These are phyloP conservation scores for Aphidius gifuensis DNA, from an alignment of 1,140 invertebrate genomes.

Conservation along the genomic window DNA sequence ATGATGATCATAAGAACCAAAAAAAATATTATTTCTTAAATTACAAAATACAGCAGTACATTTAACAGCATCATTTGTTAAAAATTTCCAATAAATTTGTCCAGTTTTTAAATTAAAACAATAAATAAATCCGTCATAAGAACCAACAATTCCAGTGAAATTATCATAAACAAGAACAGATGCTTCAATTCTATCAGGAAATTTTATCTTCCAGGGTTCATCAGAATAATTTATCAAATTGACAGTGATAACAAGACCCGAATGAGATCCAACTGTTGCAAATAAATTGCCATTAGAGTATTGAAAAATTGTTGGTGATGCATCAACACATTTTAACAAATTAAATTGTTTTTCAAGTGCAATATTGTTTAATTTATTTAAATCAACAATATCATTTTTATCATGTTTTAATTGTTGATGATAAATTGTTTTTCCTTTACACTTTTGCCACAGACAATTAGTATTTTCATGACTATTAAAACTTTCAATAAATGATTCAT, in stretches of 20 bases:
- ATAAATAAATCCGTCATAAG: slow-evolving; percentile 67
- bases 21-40: slow-evolving; percentile 52
- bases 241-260: slow-evolving; percentile 58
- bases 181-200: slow-evolving; percentile 60
- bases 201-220: slow-evolving; percentile 42
- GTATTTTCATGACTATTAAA: not conserved
- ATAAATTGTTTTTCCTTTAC: slow-evolving; percentile 37
- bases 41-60: slow-evolving; percentile 58
- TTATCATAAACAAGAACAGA: slow-evolving; percentile 46
- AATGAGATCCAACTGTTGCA: slow-evolving; percentile 62
- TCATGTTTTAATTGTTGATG: not conserved
- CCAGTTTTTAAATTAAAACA: slow-evolving; percentile 59
- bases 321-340: slow-evolving; percentile 72
- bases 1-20: slow-evolving; percentile 69
- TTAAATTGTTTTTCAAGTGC: slow-evolving; percentile 50
- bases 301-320: slow-evolving; percentile 60
- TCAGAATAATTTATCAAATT: slow-evolving; percentile 37
- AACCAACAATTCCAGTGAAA: slow-evolving; percentile 53
- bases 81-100: slow-evolving; percentile 61
- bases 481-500: not conserved
- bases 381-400: too few species aligned
- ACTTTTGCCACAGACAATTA: slow-evolving; percentile 47
- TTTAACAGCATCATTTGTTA: slow-evolving; percentile 64
- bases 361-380: slow-evolving; percentile 9
- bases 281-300: slow-evolving; percentile 30